A percentile compares a stretch with the other conserved stretches of the same genome.
These are phyloP conservation scores for Margarornis squamiger DNA, from an alignment of 2,797 vertebrate species.

Conservation along the genomic window DNA sequence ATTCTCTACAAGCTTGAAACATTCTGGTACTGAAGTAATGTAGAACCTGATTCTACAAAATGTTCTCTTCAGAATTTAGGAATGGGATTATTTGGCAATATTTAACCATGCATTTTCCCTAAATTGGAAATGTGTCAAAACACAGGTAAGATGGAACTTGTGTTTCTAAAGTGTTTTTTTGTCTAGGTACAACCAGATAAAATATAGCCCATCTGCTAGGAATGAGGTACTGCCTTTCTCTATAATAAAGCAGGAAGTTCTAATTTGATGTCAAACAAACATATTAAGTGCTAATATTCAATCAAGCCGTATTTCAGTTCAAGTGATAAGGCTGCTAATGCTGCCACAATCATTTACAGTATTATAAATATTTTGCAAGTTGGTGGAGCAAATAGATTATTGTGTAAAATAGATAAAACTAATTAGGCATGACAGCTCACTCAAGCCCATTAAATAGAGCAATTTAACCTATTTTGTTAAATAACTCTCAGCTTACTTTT, in stretches of 20 bases:
- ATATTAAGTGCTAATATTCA: conserved; percentile 15
- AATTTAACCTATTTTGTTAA: conserved; percentile 52
- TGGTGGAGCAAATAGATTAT: conserved; percentile 45
- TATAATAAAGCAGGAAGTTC: not conserved
- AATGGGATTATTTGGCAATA: not conserved
- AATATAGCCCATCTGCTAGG: not conserved
- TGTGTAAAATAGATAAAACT: conserved; percentile 46
- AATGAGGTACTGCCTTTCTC: not conserved
- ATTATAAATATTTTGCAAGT: conserved; percentile 22
- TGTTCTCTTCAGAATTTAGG: not conserved
- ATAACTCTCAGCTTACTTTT: conserved; percentile 24
- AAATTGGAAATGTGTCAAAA: not conserved
- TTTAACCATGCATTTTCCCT: not conserved
- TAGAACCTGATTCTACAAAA: not conserved
- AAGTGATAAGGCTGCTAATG: conserved; percentile 33
- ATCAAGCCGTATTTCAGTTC: not conserved
- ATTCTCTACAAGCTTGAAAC: not conserved
- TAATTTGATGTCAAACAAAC: not conserved
- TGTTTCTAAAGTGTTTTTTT: not conserved
- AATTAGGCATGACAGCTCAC: conserved; percentile 41
- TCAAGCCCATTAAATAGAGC: conserved; percentile 31
- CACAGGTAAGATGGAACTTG: not conserved
- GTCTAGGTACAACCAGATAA: conserved; percentile 18
- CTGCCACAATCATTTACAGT: not conserved
- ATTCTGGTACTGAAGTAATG: not conserved